These are phyloP conservation scores for Oryzias melastigma DNA, from an alignment of 2,113 vertebrate genomes.

Conservation along the genomic window DNA sequence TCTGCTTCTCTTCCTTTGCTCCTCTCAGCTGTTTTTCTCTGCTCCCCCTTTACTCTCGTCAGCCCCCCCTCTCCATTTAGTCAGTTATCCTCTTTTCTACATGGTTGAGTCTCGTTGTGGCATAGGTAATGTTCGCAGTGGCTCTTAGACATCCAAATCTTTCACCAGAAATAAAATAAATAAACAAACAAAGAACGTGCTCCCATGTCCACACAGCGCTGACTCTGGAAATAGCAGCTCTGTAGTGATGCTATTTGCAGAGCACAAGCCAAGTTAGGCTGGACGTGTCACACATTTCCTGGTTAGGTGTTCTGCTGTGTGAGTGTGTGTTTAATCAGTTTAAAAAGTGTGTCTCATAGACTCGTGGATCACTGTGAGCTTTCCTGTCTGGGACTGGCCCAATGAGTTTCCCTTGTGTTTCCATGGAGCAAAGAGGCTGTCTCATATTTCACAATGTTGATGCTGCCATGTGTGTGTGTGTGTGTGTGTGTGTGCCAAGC, in stretches of 20 bases:
- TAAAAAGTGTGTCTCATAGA: background rate
- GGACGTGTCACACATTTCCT: constrained; percentile 37
- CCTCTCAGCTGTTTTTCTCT: constrained; percentile 13
- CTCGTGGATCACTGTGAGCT: constrained; percentile 7
- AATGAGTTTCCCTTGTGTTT: constrained; percentile 18
- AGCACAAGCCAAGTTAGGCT: constrained; percentile 20
- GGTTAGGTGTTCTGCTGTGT: constrained; percentile 2
- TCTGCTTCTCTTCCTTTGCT: constrained; percentile 46
- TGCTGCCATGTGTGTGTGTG: constrained; percentile 16
- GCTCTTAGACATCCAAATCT: constrained; percentile 23
- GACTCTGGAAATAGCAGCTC: constrained; percentile 37
- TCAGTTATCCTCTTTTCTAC: constrained; percentile 46
- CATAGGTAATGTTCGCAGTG: constrained; percentile 28
- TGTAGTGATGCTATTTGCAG: constrained; percentile 53
- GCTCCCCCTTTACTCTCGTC: constrained; percentile 18
- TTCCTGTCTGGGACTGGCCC: constrained; percentile 19
- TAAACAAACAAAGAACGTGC: background rate
- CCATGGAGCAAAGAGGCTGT: constrained; percentile 23
- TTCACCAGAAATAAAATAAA: constrained; percentile 46
- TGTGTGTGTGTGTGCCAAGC: background rate
- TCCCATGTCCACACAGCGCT: constrained; percentile 16
- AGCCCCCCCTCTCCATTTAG: constrained; percentile 16
- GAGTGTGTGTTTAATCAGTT: constrained; percentile 12
- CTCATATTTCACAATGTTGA: constrained; percentile 63
- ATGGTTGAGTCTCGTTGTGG: constrained; percentile 36